A percentile compares a stretch with the other conserved stretches of the same genome.
phyloP scores from a whole-genome alignment of 2,888 invertebrate species.

The Sepiola atlantica region DNA sequence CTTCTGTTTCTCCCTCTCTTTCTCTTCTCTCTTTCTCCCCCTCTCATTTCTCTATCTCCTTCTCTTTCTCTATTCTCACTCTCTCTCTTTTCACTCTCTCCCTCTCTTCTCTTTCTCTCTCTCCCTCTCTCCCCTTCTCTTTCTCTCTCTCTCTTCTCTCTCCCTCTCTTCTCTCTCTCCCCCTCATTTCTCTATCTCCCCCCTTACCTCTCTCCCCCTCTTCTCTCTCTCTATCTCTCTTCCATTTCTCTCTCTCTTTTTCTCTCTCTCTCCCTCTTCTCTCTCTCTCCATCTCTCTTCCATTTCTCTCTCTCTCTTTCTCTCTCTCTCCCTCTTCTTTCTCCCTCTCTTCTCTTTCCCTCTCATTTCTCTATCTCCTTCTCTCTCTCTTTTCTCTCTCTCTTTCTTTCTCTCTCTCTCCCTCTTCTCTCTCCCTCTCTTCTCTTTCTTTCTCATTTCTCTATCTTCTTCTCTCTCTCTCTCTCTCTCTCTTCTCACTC shows the following conservation, averaged over 20 bases:
- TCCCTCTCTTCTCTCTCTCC: background rate
- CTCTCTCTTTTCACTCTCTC: background rate
- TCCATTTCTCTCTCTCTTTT: background rate
- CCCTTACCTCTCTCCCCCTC: background rate
- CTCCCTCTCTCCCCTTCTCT: background rate
- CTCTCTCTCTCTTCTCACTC: background rate
- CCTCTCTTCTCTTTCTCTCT: background rate
- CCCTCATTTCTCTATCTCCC: background rate
- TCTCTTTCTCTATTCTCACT: slow-evolving; percentile 6
- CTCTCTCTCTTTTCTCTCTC: background rate
- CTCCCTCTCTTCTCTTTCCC: background rate
- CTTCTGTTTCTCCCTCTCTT: background rate
- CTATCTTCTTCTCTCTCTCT: background rate
- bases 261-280: background rate
- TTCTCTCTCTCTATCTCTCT: background rate
- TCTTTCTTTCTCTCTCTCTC: slow-evolving; percentile 3
- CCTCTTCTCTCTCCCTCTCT: slow-evolving; percentile 1
- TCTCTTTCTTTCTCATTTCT: background rate
- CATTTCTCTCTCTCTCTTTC: background rate
- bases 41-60: background rate
- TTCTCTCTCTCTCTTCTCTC: background rate
- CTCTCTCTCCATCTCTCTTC: background rate
- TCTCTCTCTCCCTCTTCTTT: background rate
- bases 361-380: background rate
- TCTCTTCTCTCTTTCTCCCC: background rate